phyloP scores from a whole-genome alignment of 2,797 vertebrate genomes.

The Coilia nasus region DNA sequence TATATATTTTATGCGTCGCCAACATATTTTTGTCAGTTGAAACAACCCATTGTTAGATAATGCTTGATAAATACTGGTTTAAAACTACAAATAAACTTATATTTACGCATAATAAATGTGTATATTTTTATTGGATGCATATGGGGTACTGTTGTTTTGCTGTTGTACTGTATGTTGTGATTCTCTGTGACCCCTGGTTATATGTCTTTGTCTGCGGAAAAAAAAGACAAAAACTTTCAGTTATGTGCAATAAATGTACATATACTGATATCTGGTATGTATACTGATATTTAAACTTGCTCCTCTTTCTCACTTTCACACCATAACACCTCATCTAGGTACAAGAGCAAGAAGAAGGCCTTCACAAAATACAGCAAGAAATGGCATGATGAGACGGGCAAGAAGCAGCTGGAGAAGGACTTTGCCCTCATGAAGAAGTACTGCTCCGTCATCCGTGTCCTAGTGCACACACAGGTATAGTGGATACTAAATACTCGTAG shows the following conservation, averaged over 20 bases:
- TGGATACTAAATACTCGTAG: not conserved
- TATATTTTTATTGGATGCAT: too few relatives aligned
- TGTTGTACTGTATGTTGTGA: too few relatives aligned
- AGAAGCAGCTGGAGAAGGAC: conserved; percentile 91
- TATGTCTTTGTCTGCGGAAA: too few relatives aligned
- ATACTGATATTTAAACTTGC: too few relatives aligned
- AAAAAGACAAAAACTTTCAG: too few relatives aligned
- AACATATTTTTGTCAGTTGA: not conserved
- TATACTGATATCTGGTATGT: too few relatives aligned
- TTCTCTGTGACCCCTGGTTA: too few relatives aligned
- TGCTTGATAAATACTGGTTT: not conserved
- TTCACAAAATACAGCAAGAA: conserved; percentile 92
- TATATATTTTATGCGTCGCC: not conserved
- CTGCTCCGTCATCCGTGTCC: conserved; percentile 88
- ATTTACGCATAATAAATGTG: not conserved
- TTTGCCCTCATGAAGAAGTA: conserved; percentile 89
- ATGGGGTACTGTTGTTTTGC: too few relatives aligned
- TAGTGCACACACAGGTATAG: conserved; percentile 90
- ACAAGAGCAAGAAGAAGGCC: conserved; percentile 94
- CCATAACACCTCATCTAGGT: conserved; percentile 68
- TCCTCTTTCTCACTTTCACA: not conserved
- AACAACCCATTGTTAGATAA: not conserved
- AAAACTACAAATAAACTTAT: not conserved
- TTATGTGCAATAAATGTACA: too few relatives aligned
- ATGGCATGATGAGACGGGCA: conserved; percentile 87